Base-by-base conservation (phyloP, 2,888 invertebrate species). In the Lasioglossum oenotherae region DNA sequence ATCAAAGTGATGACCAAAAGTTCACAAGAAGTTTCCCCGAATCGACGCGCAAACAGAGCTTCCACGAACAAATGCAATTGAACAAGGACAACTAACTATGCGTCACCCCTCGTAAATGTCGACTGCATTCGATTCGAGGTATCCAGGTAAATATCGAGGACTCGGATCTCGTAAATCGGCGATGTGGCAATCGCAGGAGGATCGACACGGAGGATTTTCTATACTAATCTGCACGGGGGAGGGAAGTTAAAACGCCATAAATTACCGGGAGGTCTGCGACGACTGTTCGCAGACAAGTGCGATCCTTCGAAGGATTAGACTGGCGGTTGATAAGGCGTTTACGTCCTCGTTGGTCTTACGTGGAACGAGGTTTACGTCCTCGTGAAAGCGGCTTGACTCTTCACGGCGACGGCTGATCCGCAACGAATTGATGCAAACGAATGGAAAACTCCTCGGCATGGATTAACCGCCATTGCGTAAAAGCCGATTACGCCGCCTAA, bases 181-280 rank as follows among this genome's bases (percentile, higher is more conserved):
- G n/a, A 12, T 78, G 82, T 44, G 41, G 81, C 81, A 86, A 87
- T 87, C 87, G 83, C 44, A 27, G 8, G 46, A 35, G 80, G 76
- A 87, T 86, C 82, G 83, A 49, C 83, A 77, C 74, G 79, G 49
- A 74, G 84, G 84, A 87, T 87, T 88, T 88, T 74, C 86, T 83
- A 82, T 82, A 67, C 85, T 91, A 87, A 91, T 91, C 89, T 88
- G 78, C 79, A 77, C 80, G 78, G 80, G 46, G 80, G 46, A 35
- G 78, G 85, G 84, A 88, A 89, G 90, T 90, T 87, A 86, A 89
- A 92, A 88, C 76, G 86, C 87, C 90, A 90, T 91, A 92, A 92
- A 91, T 91, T 89, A 91, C 82, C 81, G 8, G 46, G 49, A 79
- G 53, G 53, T 38, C 69, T 64, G 71, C 81, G 80, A 78, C 82